phyloP scores from a whole-genome alignment of 1,140 invertebrate genomes.

The Halotydeus destructor region DNA sequence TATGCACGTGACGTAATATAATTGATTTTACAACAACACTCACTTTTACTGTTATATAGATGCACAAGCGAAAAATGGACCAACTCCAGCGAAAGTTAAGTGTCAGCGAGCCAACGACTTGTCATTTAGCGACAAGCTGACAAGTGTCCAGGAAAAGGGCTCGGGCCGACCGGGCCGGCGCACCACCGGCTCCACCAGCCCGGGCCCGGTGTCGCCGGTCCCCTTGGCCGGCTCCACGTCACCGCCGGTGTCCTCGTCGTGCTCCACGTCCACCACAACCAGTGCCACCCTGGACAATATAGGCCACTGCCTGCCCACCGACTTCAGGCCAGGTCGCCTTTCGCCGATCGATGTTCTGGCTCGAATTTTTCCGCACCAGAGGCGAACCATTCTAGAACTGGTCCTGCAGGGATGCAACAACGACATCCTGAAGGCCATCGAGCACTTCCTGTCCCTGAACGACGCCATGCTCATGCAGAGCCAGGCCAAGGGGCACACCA shows the following conservation, averaged over 20 bases:
- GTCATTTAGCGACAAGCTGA: too few species aligned
- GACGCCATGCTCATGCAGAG: conserved; percentile 14
- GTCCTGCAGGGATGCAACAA: conserved; percentile 63
- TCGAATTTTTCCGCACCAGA: conserved; percentile 64
- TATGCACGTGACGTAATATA: too few species aligned
- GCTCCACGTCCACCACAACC: not conserved
- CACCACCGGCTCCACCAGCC: too few species aligned
- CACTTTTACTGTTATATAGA: not conserved
- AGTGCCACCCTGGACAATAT: not conserved
- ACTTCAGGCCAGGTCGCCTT: conserved; percentile 24
- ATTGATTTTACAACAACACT: not conserved
- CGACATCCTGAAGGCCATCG: conserved; percentile 55
- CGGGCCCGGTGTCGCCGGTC: not conserved
- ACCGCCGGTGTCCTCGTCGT: not conserved
- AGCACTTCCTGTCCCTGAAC: conserved; percentile 33
- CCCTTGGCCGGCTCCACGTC: not conserved
- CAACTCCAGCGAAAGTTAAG: not conserved
- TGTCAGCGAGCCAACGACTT: not conserved
- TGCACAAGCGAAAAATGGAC: not conserved
- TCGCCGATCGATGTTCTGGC: conserved; percentile 57
- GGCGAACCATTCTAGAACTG: conserved; percentile 56
- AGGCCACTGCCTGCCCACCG: conserved; percentile 1
- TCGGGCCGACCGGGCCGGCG: too few species aligned
- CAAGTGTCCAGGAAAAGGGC: too few species aligned
- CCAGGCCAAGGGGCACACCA: not conserved